Base-by-base conservation (phyloP, 2,113 vertebrate genomes). In the Dasypus novemcinctus region DNA sequence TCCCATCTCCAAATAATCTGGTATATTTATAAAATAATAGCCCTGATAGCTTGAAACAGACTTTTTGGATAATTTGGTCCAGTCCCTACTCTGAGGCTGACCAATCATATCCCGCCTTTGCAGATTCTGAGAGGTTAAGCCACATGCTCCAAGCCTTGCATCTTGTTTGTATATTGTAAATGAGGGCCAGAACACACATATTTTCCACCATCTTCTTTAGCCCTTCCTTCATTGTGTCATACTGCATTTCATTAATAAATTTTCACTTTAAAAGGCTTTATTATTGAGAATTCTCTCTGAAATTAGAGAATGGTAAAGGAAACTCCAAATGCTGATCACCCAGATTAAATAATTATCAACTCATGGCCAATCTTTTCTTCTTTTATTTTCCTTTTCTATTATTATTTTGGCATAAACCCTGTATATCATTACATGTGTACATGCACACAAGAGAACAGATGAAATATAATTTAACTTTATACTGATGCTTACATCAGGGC, bases 1-100 rank as follows among this genome's bases (percentile, higher is more conserved):
- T 80, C 93, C n/a, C 85, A 54, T 85, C 54, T 49, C 25, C 49
- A 61, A 87, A 75, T 38, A 90, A 78, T 90, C 85, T 93, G 74
- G 31, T 3, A 82, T 76, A 21, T 71, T 92, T 69, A 27, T 92
- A 82, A 90, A 87, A 38, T 81, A 66, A 54, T 68, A 38, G 1
- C 54, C 23, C 31, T 61, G 43, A 85, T 15, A 85, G 8, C 14
- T 54, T 87, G 10, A 61, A 72, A 46, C 41, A 1, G 83, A 93
- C 8, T 90, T 41, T 49, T 4, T 88, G 72, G 49, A 82, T 85
- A 66, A 68, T 31, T n/a, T 27, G n/a, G 68, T 66, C 12, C 25
- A 31, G 6, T 91, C n/a, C 10, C 43, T 81, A 9, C 12, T 81
- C 17, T 85, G 64, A 82, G n/a, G 2, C 12, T 89, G 10, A 52